phyloP scores from a whole-genome alignment of 2,888 invertebrate genomes.

The Ernsta delagoae region DNA sequence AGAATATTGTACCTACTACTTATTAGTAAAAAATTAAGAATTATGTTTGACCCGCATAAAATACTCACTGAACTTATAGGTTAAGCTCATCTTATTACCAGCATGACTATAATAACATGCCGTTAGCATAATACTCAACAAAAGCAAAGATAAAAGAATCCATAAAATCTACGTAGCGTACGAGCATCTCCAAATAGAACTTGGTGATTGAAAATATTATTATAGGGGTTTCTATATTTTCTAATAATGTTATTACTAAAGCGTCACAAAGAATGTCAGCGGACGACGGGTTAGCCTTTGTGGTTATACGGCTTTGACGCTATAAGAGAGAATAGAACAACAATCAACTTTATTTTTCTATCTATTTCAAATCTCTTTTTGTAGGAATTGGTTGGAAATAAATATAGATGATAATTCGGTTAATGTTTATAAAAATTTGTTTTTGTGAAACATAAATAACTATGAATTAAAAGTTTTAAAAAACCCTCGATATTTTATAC shows the following conservation, averaged over 20 bases:
- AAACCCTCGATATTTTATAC: too few species aligned
- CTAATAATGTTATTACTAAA: slow-evolving; percentile 3
- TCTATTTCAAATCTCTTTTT: neutral
- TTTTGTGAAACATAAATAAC: neutral
- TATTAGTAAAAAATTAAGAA: too few species aligned
- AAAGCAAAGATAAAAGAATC: too few species aligned
- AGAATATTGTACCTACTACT: too few species aligned
- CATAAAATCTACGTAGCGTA: too few species aligned
- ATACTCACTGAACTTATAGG: too few species aligned
- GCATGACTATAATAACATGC: too few species aligned
- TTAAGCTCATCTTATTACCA: too few species aligned
- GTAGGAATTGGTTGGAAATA: neutral
- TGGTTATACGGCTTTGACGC: neutral
- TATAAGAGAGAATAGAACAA: neutral
- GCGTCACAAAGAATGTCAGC: neutral
- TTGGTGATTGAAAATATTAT: slow-evolving; percentile 3
- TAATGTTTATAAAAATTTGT: neutral
- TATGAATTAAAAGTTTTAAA: too few species aligned
- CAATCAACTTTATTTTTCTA: neutral
- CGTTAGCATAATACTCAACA: too few species aligned
- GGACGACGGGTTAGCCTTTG: neutral
- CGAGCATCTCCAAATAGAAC: too few species aligned
- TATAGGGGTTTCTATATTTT: neutral
- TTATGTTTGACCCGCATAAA: too few species aligned
- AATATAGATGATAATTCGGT: neutral